Percentiles rank a stretch among this genome's conserved stretches.
Evolutionary conservation across 1,140 invertebrate species (phyloP).

Genomic region (Drosophila sproati): DNA sequence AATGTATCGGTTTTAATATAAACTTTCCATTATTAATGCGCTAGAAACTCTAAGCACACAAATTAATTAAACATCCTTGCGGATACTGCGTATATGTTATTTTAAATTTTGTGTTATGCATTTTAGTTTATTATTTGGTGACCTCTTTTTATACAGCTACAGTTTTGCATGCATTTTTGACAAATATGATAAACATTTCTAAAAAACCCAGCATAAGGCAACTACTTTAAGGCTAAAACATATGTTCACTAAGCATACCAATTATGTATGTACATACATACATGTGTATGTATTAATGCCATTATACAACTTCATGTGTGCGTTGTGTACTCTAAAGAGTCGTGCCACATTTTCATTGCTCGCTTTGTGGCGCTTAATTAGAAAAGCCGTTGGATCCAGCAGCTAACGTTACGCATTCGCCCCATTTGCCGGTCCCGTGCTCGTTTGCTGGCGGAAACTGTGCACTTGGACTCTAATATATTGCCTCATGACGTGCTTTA

Average conservation of each 20-base stretch:
- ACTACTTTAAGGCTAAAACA: not conserved
- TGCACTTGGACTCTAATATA: constrained; percentile 71
- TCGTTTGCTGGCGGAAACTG: constrained; percentile 57
- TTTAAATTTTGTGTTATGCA: no score
- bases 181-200: not conserved
- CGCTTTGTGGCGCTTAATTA: constrained; percentile 9
- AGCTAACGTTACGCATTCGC: constrained; percentile 13
- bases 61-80: no score
- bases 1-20: no score
- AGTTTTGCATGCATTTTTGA: no score
- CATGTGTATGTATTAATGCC: not conserved
- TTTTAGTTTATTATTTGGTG: no score
- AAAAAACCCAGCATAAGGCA: not conserved
- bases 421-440: not conserved
- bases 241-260: not conserved
- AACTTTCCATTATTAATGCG: no score
- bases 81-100: no score
- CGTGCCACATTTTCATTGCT: constrained; percentile 6
- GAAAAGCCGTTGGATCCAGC: constrained; percentile 10
- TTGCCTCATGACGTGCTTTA: constrained; percentile 57
- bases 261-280: not conserved
- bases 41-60: no score
- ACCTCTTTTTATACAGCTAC: not conserved
- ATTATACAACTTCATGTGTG: not conserved
- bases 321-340: not conserved